Evolutionary conservation across 1,140 invertebrate species (phyloP).

Genomic region (Trachymyrmex septentrionalis): DNA sequence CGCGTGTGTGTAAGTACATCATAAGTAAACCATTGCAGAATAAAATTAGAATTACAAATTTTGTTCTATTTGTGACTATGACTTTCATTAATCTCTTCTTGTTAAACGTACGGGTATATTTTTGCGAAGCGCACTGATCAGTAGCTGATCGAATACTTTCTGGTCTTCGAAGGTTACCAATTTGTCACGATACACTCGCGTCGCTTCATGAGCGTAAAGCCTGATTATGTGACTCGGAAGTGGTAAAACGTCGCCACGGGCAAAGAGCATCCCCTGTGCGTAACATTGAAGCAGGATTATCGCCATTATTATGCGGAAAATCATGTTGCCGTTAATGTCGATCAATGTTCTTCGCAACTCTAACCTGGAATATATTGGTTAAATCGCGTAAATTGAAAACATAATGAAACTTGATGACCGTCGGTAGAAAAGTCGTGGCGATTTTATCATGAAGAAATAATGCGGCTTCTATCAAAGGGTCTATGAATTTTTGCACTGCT

Average conservation of each 20-base stretch:
- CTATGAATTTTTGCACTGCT: slow-evolving; percentile 88
- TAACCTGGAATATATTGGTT: slow-evolving; percentile 95
- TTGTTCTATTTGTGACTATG: not conserved
- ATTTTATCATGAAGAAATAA: slow-evolving; percentile 93
- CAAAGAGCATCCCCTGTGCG: slow-evolving; percentile 94
- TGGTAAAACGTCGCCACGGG: slow-evolving; percentile 92
- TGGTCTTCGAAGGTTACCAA: slow-evolving; percentile 91
- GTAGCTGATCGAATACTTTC: slow-evolving; percentile 91
- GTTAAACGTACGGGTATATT: slow-evolving; percentile 90
- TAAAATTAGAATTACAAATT: not conserved
- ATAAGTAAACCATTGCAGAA: not conserved
- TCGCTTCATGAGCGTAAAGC: slow-evolving; percentile 96
- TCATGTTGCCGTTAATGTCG: not conserved
- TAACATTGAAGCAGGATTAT: slow-evolving; percentile 25
- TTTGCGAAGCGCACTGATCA: slow-evolving; percentile 94
- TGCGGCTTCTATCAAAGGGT: slow-evolving; percentile 90
- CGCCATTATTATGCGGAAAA: slow-evolving; percentile 1
- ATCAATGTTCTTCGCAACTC: not conserved
- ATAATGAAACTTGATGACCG: slow-evolving; percentile 98
- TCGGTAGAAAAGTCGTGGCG: slow-evolving; percentile 93
- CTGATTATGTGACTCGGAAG: slow-evolving; percentile 91
- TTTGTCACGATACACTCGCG: slow-evolving; percentile 96
- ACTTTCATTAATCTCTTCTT: not conserved
- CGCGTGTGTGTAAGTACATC: too few species aligned
- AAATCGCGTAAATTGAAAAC: slow-evolving; percentile 97